Evolutionary conservation across 2,113 vertebrate species (phyloP).

Genomic region (Catharus fuscescens): DNA sequence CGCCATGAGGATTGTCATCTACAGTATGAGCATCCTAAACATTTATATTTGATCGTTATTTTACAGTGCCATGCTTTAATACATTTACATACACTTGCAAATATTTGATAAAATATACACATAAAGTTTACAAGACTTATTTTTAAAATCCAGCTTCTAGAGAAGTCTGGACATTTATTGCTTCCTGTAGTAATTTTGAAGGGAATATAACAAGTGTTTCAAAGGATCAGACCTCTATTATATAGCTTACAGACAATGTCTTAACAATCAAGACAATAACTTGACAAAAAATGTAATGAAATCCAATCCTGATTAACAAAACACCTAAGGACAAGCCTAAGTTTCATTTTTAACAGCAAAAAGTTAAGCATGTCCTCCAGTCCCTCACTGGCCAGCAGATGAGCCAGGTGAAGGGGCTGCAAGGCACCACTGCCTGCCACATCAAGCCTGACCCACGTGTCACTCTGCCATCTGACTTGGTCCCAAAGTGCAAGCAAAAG

Average conservation of each 20-base stretch:
- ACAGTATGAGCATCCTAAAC: neutral
- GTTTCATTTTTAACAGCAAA: neutral
- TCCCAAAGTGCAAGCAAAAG: neutral
- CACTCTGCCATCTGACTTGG: neutral
- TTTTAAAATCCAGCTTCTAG: neutral
- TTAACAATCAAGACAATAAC: neutral
- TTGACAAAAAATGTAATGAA: neutral
- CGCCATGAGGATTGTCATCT: neutral
- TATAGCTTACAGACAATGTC: neutral
- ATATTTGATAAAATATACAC: neutral
- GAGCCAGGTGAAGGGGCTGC: neutral
- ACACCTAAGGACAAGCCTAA: neutral
- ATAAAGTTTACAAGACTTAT: neutral
- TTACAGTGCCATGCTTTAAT: neutral
- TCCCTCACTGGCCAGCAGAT: neutral
- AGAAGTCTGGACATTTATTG: neutral
- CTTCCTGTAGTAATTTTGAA: neutral
- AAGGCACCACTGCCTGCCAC: neutral
- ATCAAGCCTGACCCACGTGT: fast-evolving
- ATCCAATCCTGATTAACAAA: neutral
- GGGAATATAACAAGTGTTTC: neutral
- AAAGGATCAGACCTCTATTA: neutral
- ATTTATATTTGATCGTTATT: neutral
- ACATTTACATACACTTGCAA: neutral
- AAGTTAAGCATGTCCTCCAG: neutral